A percentile compares a stretch with the other conserved stretches of the same genome.
phyloP scores from a whole-genome alignment of 2,888 invertebrate species.

The Asteroscopus sphinx region DNA sequence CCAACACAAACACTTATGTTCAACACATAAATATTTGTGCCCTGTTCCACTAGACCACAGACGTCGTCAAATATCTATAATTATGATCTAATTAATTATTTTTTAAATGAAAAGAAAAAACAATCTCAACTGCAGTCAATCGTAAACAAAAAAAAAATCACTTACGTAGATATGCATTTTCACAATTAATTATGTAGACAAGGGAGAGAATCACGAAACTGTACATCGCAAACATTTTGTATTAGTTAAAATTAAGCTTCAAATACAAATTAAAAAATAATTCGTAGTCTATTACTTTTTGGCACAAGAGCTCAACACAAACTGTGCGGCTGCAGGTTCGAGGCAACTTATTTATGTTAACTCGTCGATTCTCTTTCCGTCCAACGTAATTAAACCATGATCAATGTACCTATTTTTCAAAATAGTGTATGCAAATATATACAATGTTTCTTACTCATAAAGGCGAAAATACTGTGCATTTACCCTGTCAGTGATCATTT shows the following conservation, averaged over 20 bases:
- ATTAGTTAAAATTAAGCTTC: conserved; percentile 3
- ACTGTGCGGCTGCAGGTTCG: conserved; percentile 69
- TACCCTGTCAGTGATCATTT: conserved; percentile 1
- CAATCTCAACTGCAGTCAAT: too few species aligned
- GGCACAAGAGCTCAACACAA: conserved; percentile 69
- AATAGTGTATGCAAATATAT: conserved; percentile 33
- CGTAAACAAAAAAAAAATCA: too few species aligned
- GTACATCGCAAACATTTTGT: conserved; percentile 69
- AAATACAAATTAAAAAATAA: conserved; percentile 24
- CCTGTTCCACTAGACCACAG: too few species aligned
- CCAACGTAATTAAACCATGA: conserved; percentile 40
- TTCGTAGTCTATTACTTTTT: conserved; percentile 54
- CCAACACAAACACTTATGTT: too few species aligned
- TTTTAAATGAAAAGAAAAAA: too few species aligned
- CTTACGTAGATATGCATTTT: conserved; percentile 76
- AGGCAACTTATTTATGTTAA: conserved; percentile 74
- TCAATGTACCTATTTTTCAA: conserved; percentile 43
- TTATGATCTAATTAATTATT: too few species aligned
- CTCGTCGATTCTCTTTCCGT: conserved; percentile 53
- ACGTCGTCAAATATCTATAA: too few species aligned
- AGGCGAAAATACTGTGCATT: conserved; percentile 40
- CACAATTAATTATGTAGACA: conserved; percentile 62
- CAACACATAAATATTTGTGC: too few species aligned
- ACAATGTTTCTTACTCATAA: conserved; percentile 29
- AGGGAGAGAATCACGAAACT: conserved; percentile 68